A percentile compares a stretch with the other conserved stretches of the same genome.
These are phyloP conservation scores for Aselliscus stoliczkanus DNA, from an alignment of 2,797 vertebrate genomes.

Conservation along the genomic window DNA sequence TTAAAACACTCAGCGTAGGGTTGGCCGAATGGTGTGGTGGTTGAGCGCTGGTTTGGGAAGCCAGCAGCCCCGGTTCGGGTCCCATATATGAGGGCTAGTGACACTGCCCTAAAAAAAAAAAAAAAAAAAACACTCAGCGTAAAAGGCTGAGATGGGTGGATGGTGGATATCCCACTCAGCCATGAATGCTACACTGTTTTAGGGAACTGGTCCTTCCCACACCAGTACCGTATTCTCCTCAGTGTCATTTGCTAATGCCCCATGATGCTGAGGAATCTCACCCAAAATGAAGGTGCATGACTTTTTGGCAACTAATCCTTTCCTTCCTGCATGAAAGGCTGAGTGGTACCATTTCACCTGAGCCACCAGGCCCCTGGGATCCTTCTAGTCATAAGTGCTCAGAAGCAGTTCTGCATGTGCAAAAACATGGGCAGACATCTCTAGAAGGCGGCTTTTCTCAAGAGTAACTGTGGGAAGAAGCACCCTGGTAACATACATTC, in stretches of 20 bases:
- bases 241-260: slow-evolving; percentile 85
- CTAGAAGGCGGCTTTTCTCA: slow-evolving; percentile 89
- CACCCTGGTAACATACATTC: slow-evolving; percentile 93
- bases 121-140: slow-evolving; percentile 89
- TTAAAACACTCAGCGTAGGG: slow-evolving; percentile 90
- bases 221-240: slow-evolving; percentile 86
- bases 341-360: slow-evolving; percentile 91
- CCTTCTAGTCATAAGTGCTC: slow-evolving; percentile 90
- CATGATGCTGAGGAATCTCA: slow-evolving; percentile 89
- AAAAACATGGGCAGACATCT: slow-evolving; percentile 92
- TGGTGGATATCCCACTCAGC: slow-evolving; percentile 92
- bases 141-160: slow-evolving; percentile 93
- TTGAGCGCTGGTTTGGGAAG: too few relatives aligned
- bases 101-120: too few relatives aligned
- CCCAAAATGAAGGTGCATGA: slow-evolving; percentile 90
- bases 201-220: slow-evolving; percentile 87
- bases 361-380: slow-evolving; percentile 89
- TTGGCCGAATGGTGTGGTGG: too few relatives aligned
- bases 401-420: slow-evolving; percentile 92
- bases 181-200: slow-evolving; percentile 87
- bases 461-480: slow-evolving; percentile 91
- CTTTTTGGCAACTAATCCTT: slow-evolving; percentile 89
- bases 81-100: too few relatives aligned
- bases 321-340: slow-evolving; percentile 92
- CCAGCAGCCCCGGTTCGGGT: too few relatives aligned